Percentiles rank a stretch among this genome's conserved stretches.
phyloP scores from a whole-genome alignment of 2,888 invertebrate genomes.

The Uloborus plumipes region DNA sequence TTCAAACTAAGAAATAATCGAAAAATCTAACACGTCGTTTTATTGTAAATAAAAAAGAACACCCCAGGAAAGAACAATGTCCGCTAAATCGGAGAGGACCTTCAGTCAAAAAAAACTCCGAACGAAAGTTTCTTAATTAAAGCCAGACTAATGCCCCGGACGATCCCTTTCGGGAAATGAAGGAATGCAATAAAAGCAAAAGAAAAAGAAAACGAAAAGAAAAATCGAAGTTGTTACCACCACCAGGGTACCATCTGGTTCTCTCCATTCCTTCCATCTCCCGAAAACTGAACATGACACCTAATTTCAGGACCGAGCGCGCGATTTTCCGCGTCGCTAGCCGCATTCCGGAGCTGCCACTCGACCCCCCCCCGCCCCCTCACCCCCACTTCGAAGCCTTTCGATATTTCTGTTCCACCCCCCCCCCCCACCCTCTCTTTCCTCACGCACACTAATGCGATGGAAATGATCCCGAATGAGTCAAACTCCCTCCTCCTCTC shows the following conservation, averaged over 20 bases:
- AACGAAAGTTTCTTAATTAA: too few species aligned
- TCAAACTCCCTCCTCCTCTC: conserved; percentile 18
- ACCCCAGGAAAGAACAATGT: too few species aligned
- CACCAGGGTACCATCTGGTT: conserved; percentile 40
- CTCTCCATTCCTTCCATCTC: conserved; percentile 20
- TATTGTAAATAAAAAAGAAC: too few species aligned
- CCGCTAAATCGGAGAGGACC: too few species aligned
- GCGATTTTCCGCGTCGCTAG: conserved; percentile 59
- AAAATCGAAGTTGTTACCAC: conserved; percentile 1
- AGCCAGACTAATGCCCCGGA: too few species aligned
- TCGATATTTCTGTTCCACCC: conserved; percentile 28
- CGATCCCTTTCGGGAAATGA: conserved; percentile 4
- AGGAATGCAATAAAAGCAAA: conserved; percentile 5
- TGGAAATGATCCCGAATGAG: conserved; percentile 60
- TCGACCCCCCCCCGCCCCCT: conserved; percentile 12
- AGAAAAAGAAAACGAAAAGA: neutral
- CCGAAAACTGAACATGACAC: conserved; percentile 61
- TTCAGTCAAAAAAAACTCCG: too few species aligned
- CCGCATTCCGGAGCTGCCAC: conserved; percentile 56
- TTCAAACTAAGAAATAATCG: too few species aligned
- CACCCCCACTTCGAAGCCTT: conserved; percentile 4
- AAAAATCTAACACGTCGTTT: too few species aligned
- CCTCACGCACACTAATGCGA: conserved; percentile 46
- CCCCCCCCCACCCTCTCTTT: neutral
- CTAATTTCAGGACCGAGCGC: conserved; percentile 59